Percentiles rank a stretch among this genome's conserved stretches.
phyloP scores from a whole-genome alignment of 1,140 invertebrate species.

The Sycobia sp. region DNA sequence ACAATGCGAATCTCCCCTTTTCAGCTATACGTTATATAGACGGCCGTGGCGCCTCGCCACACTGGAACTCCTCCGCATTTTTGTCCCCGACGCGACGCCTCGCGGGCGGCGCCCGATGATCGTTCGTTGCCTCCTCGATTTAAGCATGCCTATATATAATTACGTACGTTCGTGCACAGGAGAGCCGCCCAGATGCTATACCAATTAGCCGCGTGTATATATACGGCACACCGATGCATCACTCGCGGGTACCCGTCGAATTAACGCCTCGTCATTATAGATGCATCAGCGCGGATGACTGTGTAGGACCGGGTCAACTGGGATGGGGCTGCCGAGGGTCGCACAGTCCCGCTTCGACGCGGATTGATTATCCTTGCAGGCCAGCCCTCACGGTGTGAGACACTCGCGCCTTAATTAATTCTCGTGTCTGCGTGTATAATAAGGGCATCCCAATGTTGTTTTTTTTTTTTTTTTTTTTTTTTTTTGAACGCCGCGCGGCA shows the following conservation, averaged over 20 bases:
- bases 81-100: too few relatives aligned
- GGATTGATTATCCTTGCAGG: conserved; percentile 30
- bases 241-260: conserved; percentile 39
- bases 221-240: conserved; percentile 17
- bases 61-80: too few relatives aligned
- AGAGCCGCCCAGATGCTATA: conserved; percentile 38
- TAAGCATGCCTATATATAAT: too few relatives aligned
- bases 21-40: too few relatives aligned
- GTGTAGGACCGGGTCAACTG: too few relatives aligned
- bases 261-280: conserved; percentile 55
- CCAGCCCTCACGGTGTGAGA: conserved; percentile 4
- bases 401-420: conserved; percentile 28
- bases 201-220: conserved; percentile 4
- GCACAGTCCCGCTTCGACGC: conserved; percentile 4
- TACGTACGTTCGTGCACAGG: background rate
- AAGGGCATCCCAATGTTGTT: too few relatives aligned
- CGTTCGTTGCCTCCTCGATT: too few relatives aligned
- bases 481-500: background rate
- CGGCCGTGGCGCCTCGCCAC: too few relatives aligned
- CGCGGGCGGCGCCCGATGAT: too few relatives aligned
- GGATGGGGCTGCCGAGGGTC: too few relatives aligned
- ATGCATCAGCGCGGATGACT: too few relatives aligned
- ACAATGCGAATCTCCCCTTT: too few relatives aligned
- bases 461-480: conserved; percentile 2
- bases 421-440: conserved; percentile 1